Base-by-base conservation (phyloP, 2,888 invertebrate genomes). In the Plebejus argus region DNA sequence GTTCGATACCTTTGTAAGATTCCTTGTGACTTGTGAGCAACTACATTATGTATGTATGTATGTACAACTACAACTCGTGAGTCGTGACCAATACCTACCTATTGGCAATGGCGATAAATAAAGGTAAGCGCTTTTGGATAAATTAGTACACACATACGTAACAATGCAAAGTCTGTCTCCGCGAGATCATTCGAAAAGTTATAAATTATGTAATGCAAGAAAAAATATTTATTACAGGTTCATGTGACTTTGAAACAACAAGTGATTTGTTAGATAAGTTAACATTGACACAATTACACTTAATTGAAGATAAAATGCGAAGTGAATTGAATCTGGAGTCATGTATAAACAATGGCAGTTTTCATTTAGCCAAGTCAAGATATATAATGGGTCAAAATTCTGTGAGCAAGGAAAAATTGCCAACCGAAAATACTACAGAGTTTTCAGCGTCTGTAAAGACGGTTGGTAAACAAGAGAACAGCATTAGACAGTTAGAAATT, bases 321-420 rank as follows among this genome's bases (percentile, higher is more conserved):
- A 90, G 95, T 39, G 96, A 96, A 86, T 83, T 97, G 1, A 95
- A 96, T 81, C 94, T 98, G 78, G 97, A 98, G 89, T 95, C 95
- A 12, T 90, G 94, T 75, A 95, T 96, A 82, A 95, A 96, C 77
- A 95, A 95, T 82, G 98, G 97, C 0, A 96, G 96, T 86, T 94
- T 96, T 71, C 95, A 97, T 82, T 88, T 98, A 74, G 97, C 97
- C 0, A 97, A 98, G 79, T 89, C 93, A 10, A 95, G 97, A 76
- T 97, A 97, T 83, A 97, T 97, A 76, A 95, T 97, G 93, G 98
- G 98, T 0, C 96, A 96, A 79, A 96, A 95, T 82, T 95, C 95
- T 10, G 96, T 98, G 7, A 96, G 97, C 78, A 90, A 95, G 20
- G 90, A 97, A 15, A 96, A 97, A 84, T 92, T 98, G 70, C 97